phyloP scores from a whole-genome alignment of 2,888 invertebrate genomes.

The Gandaritis pyraliata region DNA sequence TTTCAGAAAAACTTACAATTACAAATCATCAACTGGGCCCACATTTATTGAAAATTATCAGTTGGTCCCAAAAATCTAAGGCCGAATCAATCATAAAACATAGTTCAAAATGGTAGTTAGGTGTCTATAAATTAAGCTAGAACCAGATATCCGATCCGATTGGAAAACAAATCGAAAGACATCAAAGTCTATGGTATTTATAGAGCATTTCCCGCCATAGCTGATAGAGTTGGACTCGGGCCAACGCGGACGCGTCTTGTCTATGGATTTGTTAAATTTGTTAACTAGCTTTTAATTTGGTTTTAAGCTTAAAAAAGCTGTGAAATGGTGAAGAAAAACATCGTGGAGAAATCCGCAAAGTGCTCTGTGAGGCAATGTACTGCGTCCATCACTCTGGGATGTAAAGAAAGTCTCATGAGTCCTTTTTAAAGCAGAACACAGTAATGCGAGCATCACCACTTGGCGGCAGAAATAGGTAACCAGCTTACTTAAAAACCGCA shows the following conservation, averaged over 20 bases:
- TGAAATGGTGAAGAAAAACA: not conserved
- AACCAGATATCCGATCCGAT: constrained; percentile 47
- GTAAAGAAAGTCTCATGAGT: too few species aligned
- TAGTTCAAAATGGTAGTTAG: not conserved
- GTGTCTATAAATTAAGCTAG: constrained; percentile 13
- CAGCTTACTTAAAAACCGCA: too few species aligned
- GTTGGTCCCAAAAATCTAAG: too few species aligned
- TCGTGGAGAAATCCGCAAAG: not conserved
- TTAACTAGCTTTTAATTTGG: constrained; percentile 9
- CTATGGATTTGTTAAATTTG: constrained; percentile 8
- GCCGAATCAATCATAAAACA: too few species aligned
- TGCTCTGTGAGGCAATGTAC: too few species aligned
- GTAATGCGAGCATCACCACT: too few species aligned
- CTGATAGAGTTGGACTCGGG: constrained; percentile 12
- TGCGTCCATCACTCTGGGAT: too few species aligned
- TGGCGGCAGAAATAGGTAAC: too few species aligned
- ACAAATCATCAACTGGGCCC: too few species aligned
- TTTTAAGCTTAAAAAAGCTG: not conserved
- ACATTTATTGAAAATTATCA: too few species aligned
- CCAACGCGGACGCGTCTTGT: constrained; percentile 18
- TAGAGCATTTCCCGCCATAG: constrained; percentile 54
- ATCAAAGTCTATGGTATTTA: constrained; percentile 60
- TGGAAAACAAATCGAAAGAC: constrained; percentile 50
- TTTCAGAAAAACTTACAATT: too few species aligned
- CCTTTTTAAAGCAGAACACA: too few species aligned